A percentile compares a stretch with the other conserved stretches of the same genome.
phyloP scores from a whole-genome alignment of 2,797 vertebrate species.

The Hapalemur alaotrensis region DNA sequence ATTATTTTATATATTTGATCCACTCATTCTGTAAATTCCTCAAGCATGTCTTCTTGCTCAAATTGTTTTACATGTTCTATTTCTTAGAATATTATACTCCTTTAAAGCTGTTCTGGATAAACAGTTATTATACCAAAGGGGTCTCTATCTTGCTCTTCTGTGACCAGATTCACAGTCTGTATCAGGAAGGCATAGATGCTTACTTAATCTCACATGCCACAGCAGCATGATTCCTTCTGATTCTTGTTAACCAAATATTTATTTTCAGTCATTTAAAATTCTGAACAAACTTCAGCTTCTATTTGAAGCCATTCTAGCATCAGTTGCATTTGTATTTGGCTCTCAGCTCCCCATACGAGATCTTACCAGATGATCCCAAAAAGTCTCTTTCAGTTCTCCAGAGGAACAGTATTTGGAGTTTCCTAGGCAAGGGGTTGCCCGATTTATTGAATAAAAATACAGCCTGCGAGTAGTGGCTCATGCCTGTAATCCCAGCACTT shows the following conservation, averaged over 20 bases:
- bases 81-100: not conserved
- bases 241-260: not conserved
- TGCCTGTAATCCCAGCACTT: too few relatives aligned
- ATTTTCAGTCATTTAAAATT: slow-evolving; percentile 7
- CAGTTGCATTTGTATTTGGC: not conserved
- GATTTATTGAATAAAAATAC: slow-evolving; percentile 6
- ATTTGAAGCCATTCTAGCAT: not conserved
- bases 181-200: not conserved
- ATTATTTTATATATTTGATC: not conserved
- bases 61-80: not conserved
- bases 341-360: not conserved
- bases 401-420: not conserved
- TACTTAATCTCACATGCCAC: not conserved
- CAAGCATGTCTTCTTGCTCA: not conserved
- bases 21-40: not conserved
- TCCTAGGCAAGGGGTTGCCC: not conserved
- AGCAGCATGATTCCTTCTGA: not conserved
- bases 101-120: not conserved
- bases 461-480: not conserved
- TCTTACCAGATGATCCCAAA: not conserved
- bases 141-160: not conserved
- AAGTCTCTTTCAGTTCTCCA: not conserved
- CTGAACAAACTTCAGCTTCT: not conserved
- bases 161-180: too few relatives aligned
- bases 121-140: not conserved